These are phyloP conservation scores for Thalassoma bifasciatum DNA, from an alignment of 2,113 vertebrate genomes.

Conservation along the genomic window DNA sequence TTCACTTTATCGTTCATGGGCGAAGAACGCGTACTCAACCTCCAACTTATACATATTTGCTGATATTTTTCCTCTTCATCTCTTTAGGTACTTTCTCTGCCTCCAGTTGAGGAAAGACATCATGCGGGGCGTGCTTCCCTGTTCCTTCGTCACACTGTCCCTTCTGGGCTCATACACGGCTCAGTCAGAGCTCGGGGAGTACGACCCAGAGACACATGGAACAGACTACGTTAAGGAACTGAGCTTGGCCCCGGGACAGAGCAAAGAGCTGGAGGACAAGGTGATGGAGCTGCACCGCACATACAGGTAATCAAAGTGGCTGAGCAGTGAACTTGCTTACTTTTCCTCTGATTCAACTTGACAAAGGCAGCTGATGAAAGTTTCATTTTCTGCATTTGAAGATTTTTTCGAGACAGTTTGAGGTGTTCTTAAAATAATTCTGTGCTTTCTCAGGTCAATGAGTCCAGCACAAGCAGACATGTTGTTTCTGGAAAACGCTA, in stretches of 20 bases:
- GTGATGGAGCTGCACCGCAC: conserved; percentile 94
- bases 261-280: conserved; percentile 94
- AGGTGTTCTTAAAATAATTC: neutral
- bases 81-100: conserved; percentile 91
- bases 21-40: no score
- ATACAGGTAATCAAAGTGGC: conserved; percentile 82
- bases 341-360: neutral
- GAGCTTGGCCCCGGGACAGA: conserved; percentile 91
- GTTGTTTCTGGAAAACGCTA: conserved; percentile 96
- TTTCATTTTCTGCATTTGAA: neutral
- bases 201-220: conserved; percentile 90
- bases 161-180: conserved; percentile 93
- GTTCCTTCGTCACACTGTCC: conserved; percentile 94
- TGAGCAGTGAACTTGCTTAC: neutral
- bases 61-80: neutral
- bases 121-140: conserved; percentile 88
- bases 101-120: conserved; percentile 96
- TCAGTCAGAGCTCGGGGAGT: conserved; percentile 96
- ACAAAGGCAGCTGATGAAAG: neutral
- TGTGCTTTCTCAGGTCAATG: conserved; percentile 87
- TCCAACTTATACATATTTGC: no score
- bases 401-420: neutral
- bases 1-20: no score
- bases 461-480: conserved; percentile 95
- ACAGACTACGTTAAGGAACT: conserved; percentile 89